phyloP scores from a whole-genome alignment of 2,888 invertebrate genomes.

The Acrobasis consociella region DNA sequence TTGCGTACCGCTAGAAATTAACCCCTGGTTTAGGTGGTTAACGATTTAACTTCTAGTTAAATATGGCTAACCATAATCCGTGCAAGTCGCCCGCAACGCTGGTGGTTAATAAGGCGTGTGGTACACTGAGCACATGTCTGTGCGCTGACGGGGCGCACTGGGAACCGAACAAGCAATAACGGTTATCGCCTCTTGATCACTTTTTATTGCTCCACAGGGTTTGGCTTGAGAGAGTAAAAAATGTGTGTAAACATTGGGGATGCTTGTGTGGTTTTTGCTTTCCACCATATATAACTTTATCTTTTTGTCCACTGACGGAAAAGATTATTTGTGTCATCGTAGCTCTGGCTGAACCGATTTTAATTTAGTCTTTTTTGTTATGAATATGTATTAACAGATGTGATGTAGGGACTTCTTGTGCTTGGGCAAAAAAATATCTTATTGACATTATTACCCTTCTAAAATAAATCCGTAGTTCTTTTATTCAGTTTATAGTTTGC shows the following conservation, averaged over 20 bases:
- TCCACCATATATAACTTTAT: background rate
- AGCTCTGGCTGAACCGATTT: no score
- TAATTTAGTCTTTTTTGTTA: conserved; percentile 4
- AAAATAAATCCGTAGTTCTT: no score
- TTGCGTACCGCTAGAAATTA: no score
- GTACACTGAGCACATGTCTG: conserved; percentile 18
- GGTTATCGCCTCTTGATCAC: conserved; percentile 23
- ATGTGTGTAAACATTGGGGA: conserved; percentile 4
- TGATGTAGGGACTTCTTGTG: no score
- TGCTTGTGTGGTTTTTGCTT: background rate
- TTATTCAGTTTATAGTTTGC: no score
- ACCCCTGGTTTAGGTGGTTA: no score
- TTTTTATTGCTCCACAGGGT: conserved; percentile 26
- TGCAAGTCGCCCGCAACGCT: background rate
- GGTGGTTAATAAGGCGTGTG: conserved; percentile 15
- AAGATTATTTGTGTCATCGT: no score
- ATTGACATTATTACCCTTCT: no score
- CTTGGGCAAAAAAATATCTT: no score
- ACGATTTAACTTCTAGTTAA: background rate
- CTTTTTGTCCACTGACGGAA: no score
- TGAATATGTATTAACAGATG: no score
- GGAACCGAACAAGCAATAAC: conserved; percentile 12
- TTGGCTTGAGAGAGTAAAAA: background rate
- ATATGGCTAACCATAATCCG: background rate
- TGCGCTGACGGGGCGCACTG: conserved; percentile 17